Conservation (phyloP, 2,797 vertebrate genomes). For the Myotis findleyi region DNA sequence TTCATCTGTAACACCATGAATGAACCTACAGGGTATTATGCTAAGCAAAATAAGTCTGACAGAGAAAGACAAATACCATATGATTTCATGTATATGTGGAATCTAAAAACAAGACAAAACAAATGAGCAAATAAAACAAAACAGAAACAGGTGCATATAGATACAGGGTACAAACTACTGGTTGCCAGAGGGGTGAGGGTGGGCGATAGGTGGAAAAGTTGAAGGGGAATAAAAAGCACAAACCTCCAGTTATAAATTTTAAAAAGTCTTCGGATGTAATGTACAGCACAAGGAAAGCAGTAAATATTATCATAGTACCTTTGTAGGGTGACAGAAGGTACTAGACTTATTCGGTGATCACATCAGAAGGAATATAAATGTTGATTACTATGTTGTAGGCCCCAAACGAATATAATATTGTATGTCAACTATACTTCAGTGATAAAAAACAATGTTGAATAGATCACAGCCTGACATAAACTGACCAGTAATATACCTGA, state of each 20-base stretch:
- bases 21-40: not conserved
- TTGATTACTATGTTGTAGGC: not conserved
- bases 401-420: not conserved
- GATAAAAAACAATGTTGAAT: not conserved
- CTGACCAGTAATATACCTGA: not conserved
- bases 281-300: not conserved
- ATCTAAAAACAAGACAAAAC: not conserved
- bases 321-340: not conserved
- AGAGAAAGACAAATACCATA: not conserved
- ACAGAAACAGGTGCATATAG: not conserved
- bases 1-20: not conserved
- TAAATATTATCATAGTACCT: not conserved
- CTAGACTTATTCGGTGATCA: not conserved
- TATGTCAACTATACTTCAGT: not conserved
- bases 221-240: not conserved
- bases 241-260: not conserved
- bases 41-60: not conserved
- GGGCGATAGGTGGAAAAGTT: too few relatives aligned
- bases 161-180: not conserved
- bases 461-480: not conserved
- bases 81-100: not conserved
- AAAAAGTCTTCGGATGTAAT: not conserved
- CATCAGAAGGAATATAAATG: not conserved
- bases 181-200: not conserved
- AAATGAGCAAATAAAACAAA: not conserved